Percentiles rank a stretch among this genome's conserved stretches.
phyloP scores from a whole-genome alignment of 1,140 invertebrate genomes.

The Oryzaephilus surinamensis region DNA sequence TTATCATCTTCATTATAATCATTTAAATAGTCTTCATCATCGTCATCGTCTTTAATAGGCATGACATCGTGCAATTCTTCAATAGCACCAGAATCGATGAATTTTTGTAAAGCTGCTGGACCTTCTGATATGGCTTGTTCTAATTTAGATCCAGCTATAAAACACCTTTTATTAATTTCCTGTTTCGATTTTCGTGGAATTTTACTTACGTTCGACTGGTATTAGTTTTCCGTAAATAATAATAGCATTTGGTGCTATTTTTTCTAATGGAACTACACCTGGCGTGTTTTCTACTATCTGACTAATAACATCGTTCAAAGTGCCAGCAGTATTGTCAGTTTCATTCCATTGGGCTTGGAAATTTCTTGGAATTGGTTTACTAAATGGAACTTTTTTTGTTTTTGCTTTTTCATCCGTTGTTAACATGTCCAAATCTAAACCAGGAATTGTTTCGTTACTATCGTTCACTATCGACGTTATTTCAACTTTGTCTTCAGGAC shows the following conservation, averaged over 20 bases:
- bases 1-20: conserved; percentile 30
- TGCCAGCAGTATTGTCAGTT: conserved; percentile 49
- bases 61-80: conserved; percentile 67
- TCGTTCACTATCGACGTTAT: conserved; percentile 43
- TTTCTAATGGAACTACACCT: conserved; percentile 55
- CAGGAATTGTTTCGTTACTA: conserved; percentile 64
- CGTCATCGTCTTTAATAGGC: conserved; percentile 46
- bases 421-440: conserved; percentile 67
- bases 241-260: conserved; percentile 64
- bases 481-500: conserved; percentile 82
- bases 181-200: background rate
- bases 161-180: background rate
- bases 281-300: conserved; percentile 61
- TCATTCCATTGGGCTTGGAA: conserved; percentile 96
- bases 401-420: conserved; percentile 53
- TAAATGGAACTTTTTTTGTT: conserved; percentile 78
- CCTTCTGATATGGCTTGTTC: conserved; percentile 63
- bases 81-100: conserved; percentile 64
- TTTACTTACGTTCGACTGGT: conserved; percentile 52
- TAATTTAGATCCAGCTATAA: conserved; percentile 55
- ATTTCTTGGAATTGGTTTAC: conserved; percentile 89
- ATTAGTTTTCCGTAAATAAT: conserved; percentile 71
- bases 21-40: conserved; percentile 46
- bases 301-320: conserved; percentile 51
- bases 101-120: conserved; percentile 61